Base-by-base conservation (phyloP, 2,888 invertebrate species). In the Dione juno region DNA sequence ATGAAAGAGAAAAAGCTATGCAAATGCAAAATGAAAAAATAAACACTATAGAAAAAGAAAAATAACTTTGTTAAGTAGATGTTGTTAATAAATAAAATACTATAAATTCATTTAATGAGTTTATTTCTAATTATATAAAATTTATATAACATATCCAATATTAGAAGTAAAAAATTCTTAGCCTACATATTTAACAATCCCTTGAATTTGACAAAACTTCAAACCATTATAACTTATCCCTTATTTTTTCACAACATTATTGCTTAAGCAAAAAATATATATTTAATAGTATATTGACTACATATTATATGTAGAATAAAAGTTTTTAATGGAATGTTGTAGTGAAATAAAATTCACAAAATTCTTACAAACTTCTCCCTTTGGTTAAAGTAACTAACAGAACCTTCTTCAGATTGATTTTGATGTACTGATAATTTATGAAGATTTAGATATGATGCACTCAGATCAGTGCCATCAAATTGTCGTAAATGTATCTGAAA, bases 401-500 rank as follows among this genome's bases (percentile, higher is more conserved):
- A 82, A 0, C 90, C 91, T 76, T 88, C 88, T 28, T 91, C 90
- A 0, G 88, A 75, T 65, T 84, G 84, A 40, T 73, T 78, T 14
- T 68, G 72, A 8, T 79, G 59, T 0, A 81, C 66, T 2, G 90
- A 86, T 82, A 87, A 82, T 76, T 88, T 90, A 79, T 87, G 90
- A 1, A 94, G 85, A 74, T 89, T 93, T 45, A 92, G 81, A 78
- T 95, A 94, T 1, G 95, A 94, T 2, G 96, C 94, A 19, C 95
- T 92, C 40, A 91, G 84, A 67, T 92, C 89, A 1, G 95, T 95
- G 40, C 91, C 94, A 78, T 96, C 95, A 84, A 96, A 96, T 80
- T 95, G 95, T 71, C 96, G 89, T 74, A 96, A 88, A 84, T 96
- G 96, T 77, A 96, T 96, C 96, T 96, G 86, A 19, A 93, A 93